phyloP scores from a whole-genome alignment of 2,888 invertebrate species.

The Meiosimyza decipiens region DNA sequence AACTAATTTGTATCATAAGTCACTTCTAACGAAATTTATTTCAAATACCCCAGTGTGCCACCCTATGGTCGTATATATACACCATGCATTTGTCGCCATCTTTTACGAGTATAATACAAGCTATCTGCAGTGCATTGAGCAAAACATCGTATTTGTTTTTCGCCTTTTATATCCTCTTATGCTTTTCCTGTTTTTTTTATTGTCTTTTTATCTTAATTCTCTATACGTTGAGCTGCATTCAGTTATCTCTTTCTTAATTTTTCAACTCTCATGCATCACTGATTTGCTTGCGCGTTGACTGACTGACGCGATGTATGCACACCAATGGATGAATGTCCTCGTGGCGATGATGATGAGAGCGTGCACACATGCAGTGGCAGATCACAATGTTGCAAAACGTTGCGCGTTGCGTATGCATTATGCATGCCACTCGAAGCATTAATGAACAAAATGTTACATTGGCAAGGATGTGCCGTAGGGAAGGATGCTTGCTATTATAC shows the following conservation, averaged over 20 bases:
- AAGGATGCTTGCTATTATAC: too few species aligned
- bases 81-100: neutral
- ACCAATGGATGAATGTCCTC: slow-evolving; percentile 1
- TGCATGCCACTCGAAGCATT: too few species aligned
- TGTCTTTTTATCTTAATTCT: neutral
- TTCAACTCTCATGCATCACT: slow-evolving; percentile 3
- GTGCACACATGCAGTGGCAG: neutral
- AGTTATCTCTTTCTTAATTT: neutral
- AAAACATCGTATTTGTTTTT: slow-evolving; percentile 12
- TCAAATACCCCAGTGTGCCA: too few species aligned
- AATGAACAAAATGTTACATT: neutral
- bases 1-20: too few species aligned
- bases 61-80: neutral
- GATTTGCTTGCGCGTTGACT: too few species aligned
- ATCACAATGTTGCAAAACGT: neutral
- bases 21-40: too few species aligned
- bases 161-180: neutral
- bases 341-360: neutral
- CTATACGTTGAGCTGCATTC: too few species aligned
- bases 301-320: too few species aligned
- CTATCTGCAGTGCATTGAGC: slow-evolving; percentile 1
- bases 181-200: neutral
- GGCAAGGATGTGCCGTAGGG: too few species aligned
- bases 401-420: neutral
- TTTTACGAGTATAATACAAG: too few species aligned